Evolutionary conservation across 1,140 invertebrate species (phyloP).

Genomic region (Procambarus virginalis): DNA sequence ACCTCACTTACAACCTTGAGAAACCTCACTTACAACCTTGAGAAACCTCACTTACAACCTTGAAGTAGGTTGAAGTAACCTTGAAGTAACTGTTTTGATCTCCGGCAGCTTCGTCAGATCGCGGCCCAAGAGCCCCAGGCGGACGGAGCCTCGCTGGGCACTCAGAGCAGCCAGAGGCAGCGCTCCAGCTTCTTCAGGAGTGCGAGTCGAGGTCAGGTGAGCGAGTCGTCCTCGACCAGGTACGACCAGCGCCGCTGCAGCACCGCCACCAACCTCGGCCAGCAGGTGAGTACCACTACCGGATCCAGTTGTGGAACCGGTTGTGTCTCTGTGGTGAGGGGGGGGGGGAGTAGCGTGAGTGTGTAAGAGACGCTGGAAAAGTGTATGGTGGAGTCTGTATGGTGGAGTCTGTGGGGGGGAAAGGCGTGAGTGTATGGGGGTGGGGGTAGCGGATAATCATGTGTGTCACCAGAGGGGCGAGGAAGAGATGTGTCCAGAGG

Average conservation of each 20-base stretch:
- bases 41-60: background rate
- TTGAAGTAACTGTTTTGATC: background rate
- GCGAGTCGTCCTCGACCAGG: background rate
- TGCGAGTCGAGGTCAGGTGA: constrained; percentile 27
- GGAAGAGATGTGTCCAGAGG: no score
- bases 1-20: no score
- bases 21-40: background rate
- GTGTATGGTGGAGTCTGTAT: no score
- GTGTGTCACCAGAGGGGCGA: no score
- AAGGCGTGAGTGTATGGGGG: no score
- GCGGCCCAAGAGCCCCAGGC: constrained; percentile 54
- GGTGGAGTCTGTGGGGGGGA: no score
- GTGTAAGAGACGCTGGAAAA: no score
- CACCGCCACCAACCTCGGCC: constrained; percentile 44
- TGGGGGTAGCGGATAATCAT: no score
- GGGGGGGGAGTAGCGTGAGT: no score
- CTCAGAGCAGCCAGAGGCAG: constrained; percentile 46
- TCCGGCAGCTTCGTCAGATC: constrained; percentile 56
- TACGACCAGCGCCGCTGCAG: constrained; percentile 26
- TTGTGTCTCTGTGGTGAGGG: no score
- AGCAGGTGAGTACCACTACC: constrained; percentile 31
- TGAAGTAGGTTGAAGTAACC: background rate
- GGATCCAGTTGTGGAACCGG: no score
- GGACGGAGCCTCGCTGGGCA: constrained; percentile 23
- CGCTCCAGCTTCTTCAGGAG: constrained; percentile 19